Base-by-base conservation (phyloP, 2,888 invertebrate genomes). In the Diarsia rubi region DNA sequence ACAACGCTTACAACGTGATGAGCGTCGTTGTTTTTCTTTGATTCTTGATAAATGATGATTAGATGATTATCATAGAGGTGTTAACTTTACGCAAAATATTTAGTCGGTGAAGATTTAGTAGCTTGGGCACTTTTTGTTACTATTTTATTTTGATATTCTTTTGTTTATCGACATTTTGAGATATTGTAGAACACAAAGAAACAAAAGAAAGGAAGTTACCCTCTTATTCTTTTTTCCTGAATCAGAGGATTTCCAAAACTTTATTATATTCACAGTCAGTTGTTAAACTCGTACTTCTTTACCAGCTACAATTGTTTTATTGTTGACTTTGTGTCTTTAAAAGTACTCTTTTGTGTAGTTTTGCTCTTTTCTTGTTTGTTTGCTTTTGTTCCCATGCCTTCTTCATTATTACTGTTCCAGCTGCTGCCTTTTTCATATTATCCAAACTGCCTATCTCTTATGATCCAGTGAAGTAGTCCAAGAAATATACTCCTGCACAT, bases 11-110 rank as follows among this genome's bases (percentile, higher is more conserved):
- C 45, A 21, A 49, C 2, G 21, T 79, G 47, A 44, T 72, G 49
- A 62, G 66, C 57, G 52, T 59, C 31, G 21, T 54, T 21, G n/a
- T 54, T 82, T 82, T 45, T 52, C 27, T 54, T 76, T 44, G 59
- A 59, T 49, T 37, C 1, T 16, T 69, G 31, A 54, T 81, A 1
- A 57, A 62, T 45, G 24, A 27, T 71, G 21, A 64, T 80, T 64
- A 27, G 24, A 44, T n/a, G 19, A 21, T 19, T 16, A 49, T 42
- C 44, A 27, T 64, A 2, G 47, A 49, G 14, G 64, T 49, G 44
- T 60, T 60, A 45, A 52, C 60, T 44, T 44, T 44, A 65, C 42
- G 31, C 37, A 59, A 47, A 73, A 59, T 27, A n/a, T 27, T 47
- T 14, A 9, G n/a, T 42, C 3, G 3, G 6, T 19, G 6, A 47